These are phyloP conservation scores for Amphiduros pacificus DNA, from an alignment of 2,888 invertebrate species.

Conservation along the genomic window DNA sequence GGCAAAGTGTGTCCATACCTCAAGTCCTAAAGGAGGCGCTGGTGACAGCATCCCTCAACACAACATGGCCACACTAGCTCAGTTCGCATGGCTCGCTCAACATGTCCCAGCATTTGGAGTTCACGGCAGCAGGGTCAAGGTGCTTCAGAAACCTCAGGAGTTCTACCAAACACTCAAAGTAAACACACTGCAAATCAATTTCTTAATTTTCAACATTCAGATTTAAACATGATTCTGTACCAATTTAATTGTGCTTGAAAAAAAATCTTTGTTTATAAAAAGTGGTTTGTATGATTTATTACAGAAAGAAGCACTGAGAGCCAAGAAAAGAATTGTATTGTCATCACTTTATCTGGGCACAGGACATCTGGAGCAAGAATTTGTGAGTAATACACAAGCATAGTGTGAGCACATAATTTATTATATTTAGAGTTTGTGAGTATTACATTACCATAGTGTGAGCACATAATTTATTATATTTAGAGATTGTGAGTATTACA, in stretches of 20 bases:
- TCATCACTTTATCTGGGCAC: constrained; percentile 93
- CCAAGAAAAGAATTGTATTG: constrained; percentile 63
- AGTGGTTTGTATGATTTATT: constrained; percentile 28
- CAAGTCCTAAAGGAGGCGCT: too few species aligned
- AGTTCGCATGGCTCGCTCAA: constrained; percentile 20
- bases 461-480: too few species aligned
- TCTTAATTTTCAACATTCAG: background rate
- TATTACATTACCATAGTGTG: too few species aligned
- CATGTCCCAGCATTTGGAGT: constrained; percentile 37
- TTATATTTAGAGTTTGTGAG: too few species aligned
- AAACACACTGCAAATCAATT: background rate
- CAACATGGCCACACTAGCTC: too few species aligned
- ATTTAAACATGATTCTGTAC: background rate
- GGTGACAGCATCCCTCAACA: too few species aligned
- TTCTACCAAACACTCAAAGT: constrained; percentile 56
- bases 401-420: too few species aligned
- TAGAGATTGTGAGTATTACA: too few species aligned
- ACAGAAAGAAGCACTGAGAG: constrained; percentile 47
- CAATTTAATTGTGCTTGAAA: background rate
- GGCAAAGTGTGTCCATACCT: too few species aligned
- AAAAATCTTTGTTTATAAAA: background rate
- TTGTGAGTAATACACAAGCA: too few species aligned
- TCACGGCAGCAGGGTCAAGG: constrained; percentile 44
- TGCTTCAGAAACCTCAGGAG: constrained; percentile 49
- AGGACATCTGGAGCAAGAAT: constrained; percentile 76